Evolutionary conservation across 2,888 invertebrate species (phyloP).

Genomic region (Callyntrura sp.): DNA sequence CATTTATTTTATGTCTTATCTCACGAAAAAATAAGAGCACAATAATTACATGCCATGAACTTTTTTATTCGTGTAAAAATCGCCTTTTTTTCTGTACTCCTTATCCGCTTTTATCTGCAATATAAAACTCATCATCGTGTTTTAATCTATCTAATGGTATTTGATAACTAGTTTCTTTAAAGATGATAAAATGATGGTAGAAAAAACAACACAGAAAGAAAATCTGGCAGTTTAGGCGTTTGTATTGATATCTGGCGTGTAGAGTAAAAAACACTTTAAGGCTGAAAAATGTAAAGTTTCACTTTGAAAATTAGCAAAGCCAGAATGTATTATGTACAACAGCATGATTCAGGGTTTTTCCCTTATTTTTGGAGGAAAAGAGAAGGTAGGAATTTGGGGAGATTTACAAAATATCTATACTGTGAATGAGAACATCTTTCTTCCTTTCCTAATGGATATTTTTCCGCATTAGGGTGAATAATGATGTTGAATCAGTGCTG

Average conservation of each 20-base stretch:
- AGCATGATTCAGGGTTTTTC: conserved; percentile 70
- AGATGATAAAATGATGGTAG: conserved; percentile 52
- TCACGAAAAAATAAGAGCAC: conserved; percentile 72
- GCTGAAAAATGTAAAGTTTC: conserved; percentile 57
- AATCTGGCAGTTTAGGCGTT: conserved; percentile 2
- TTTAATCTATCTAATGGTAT: conserved; percentile 75
- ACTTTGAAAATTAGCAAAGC: conserved; percentile 62
- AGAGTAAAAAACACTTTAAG: conserved; percentile 51
- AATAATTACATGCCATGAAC: conserved; percentile 78
- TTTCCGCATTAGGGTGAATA: conserved; percentile 74
- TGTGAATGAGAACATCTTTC: conserved; percentile 10
- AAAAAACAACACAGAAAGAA: conserved; percentile 25
- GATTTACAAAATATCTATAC: neutral
- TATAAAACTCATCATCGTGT: conserved; percentile 75
- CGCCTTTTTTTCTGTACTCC: conserved; percentile 55
- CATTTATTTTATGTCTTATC: conserved; percentile 43
- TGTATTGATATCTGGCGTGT: conserved; percentile 21
- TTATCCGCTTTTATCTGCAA: conserved; percentile 65
- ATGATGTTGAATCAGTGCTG: conserved; percentile 59
- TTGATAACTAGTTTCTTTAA: conserved; percentile 64
- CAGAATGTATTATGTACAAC: conserved; percentile 22
- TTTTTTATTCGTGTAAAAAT: conserved; percentile 70
- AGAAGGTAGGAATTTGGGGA: neutral
- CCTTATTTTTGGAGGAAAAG: conserved; percentile 50
- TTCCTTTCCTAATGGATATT: conserved; percentile 71